Percentiles rank a stretch among this genome's conserved stretches.
Conservation (phyloP, 2,888 invertebrate species). For the Chirona hameri region DNA sequence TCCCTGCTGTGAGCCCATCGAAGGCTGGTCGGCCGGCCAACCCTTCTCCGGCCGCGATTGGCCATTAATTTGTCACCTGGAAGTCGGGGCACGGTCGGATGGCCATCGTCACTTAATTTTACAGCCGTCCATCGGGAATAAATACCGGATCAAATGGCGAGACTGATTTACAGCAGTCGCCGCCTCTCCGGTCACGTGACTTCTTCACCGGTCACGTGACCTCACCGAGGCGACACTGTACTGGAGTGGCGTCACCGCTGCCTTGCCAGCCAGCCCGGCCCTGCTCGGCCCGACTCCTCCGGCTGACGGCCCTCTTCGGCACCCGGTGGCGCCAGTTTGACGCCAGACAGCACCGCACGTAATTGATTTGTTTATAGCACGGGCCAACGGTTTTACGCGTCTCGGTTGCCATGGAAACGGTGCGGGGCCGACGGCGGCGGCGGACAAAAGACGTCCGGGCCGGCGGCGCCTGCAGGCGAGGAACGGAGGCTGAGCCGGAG, state of each 20-base stretch:
- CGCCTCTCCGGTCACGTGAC: background rate
- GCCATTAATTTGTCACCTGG: conserved; percentile 24
- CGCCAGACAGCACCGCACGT: background rate
- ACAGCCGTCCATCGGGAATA: background rate
- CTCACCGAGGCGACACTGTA: too few species aligned
- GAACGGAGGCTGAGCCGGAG: background rate
- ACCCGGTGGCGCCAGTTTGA: background rate
- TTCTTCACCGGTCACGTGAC: background rate
- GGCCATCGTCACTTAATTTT: conserved; percentile 13
- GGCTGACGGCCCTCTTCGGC: background rate
- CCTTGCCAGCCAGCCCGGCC: background rate
- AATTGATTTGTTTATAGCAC: conserved; percentile 5
- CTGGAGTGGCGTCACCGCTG: too few species aligned
- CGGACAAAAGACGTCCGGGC: background rate
- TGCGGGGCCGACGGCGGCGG: background rate
- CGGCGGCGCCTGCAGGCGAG: background rate
- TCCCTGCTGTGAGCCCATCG: background rate
- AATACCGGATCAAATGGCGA: background rate
- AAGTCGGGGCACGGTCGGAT: background rate
- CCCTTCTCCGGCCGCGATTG: background rate
- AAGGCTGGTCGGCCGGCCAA: background rate
- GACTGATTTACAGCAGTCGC: background rate
- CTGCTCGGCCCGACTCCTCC: background rate
- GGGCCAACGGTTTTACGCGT: background rate
- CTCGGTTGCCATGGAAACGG: background rate